Percentiles rank a stretch among this genome's conserved stretches.
Evolutionary conservation across 1,140 invertebrate species (phyloP).

Genomic region (Zaprionus nigranus): DNA sequence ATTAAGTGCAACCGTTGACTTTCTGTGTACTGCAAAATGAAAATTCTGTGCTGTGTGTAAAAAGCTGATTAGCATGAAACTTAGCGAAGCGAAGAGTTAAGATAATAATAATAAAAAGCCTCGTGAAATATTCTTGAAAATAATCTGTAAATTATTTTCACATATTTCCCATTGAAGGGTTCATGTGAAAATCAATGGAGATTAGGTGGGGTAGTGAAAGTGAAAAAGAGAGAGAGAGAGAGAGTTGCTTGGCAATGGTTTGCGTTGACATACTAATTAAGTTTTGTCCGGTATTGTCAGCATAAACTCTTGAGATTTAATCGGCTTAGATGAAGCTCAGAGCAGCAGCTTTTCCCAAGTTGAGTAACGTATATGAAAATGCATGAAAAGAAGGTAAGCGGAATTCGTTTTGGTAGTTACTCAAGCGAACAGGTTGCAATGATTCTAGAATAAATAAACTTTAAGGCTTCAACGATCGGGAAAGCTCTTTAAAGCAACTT

Average conservation of each 20-base stretch:
- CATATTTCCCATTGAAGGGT: background rate
- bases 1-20: background rate
- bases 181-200: background rate
- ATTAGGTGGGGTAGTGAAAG: background rate
- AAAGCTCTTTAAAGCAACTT: too few species aligned
- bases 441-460: too few species aligned
- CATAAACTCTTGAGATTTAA: background rate
- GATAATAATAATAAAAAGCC: background rate
- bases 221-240: background rate
- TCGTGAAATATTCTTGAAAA: background rate
- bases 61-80: conserved; percentile 3
- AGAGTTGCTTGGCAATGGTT: background rate
- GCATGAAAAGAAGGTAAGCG: background rate
- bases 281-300: background rate
- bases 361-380: background rate
- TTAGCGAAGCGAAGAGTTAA: background rate
- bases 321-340: background rate
- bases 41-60: background rate
- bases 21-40: background rate
- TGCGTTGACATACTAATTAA: conserved; percentile 4
- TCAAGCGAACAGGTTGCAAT: too few species aligned
- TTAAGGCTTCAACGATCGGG: too few species aligned
- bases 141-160: background rate
- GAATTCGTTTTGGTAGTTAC: too few species aligned
- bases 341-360: too few species aligned